Base-by-base conservation (phyloP, 2,888 invertebrate genomes). In the Drosophila rellima region DNA sequence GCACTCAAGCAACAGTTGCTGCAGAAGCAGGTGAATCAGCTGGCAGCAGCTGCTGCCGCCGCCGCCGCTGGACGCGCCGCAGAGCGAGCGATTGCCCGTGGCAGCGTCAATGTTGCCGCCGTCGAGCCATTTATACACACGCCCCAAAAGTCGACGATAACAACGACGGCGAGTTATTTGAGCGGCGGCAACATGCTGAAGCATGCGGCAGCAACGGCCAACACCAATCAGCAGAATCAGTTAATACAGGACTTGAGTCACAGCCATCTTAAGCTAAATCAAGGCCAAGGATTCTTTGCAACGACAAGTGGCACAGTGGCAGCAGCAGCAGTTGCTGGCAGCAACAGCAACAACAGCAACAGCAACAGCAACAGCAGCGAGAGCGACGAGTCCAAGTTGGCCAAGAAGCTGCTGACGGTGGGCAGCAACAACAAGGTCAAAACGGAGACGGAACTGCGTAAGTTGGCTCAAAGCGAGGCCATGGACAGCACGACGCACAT, bases 41-140 rank as follows among this genome's bases (percentile, higher is more conserved):
- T 82, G 80, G 69, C 82, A 26, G 77, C 87, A 64, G 59, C 88
- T 48, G 66, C 91, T 63, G 79, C 88, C 40, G 65, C 74, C 4
- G 79, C 78, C 2, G 75, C 80, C 31, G 82, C 85, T 3, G 78
- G 88, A 7, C 79, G 83, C 2, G 85, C 81, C 10, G 76, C 78
- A 5, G 78, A 78, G 33, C 78, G 78, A n/a, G 66, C 88, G 48
- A 84, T 92, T 29, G 93, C 95, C 7, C 76, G 76, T 2, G 76
- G 76, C 69, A 94, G 96, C 51, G 96, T 96, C 59, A 97, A 97
- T 92, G 95, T 97, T 69, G 97, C 97, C 17, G 97, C 97, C 47
- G 96, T 97, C 37, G 97, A 97, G 91, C 97, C 97, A 3, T 97
- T 96, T 91, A 96, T 97, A 88, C 97, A 97, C 88, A 96, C 97